phyloP scores from a whole-genome alignment of 2,797 vertebrate genomes.

The Melanotaenia pygmaea region DNA sequence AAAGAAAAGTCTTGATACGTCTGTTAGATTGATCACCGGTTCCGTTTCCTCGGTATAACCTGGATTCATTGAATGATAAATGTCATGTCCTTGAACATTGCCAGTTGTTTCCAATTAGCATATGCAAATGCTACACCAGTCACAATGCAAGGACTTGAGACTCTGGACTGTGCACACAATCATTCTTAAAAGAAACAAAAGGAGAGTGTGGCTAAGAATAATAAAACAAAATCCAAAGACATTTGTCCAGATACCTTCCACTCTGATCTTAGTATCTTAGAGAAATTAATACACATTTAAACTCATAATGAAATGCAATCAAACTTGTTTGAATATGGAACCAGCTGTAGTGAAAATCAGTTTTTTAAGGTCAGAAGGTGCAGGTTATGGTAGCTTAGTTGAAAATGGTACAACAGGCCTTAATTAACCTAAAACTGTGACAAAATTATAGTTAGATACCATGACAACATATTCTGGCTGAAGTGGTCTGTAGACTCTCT shows the following conservation, averaged over 20 bases:
- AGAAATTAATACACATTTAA: neutral
- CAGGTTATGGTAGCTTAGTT: neutral
- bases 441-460: neutral
- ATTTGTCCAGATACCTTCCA: neutral
- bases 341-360: neutral
- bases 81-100: neutral
- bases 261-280: no score
- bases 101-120: neutral
- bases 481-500: neutral
- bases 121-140: neutral
- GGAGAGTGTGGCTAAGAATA: neutral
- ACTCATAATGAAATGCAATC: neutral
- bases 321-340: neutral
- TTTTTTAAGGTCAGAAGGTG: neutral
- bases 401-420: neutral
- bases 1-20: no score
- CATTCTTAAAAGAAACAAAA: neutral
- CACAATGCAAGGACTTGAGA: neutral
- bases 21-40: no score
- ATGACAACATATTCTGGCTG: neutral
- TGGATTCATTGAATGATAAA: neutral
- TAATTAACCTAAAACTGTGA: neutral
- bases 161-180: neutral
- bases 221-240: neutral
- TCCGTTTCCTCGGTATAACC: neutral